Percentiles rank a stretch among this genome's conserved stretches.
Conservation (phyloP, 2,888 invertebrate species). For the Euzophera pinguis region DNA sequence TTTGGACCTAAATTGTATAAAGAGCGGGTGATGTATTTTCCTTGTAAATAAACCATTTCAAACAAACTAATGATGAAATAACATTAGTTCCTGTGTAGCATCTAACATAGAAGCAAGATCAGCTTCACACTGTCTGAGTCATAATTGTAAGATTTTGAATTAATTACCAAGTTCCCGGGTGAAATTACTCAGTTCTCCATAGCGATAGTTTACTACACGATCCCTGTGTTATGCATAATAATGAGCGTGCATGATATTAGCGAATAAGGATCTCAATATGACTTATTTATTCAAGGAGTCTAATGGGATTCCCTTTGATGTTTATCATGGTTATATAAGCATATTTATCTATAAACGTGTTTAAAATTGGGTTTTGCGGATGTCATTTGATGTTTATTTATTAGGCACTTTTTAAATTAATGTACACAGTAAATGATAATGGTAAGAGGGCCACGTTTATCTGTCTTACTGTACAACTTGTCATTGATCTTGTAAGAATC, state of each 20-base stretch:
- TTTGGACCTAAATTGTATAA: no score
- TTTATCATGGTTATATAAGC: neutral
- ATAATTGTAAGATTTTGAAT: conserved; percentile 56
- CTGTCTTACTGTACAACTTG: no score
- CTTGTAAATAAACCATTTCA: no score
- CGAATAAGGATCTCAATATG: conserved; percentile 21
- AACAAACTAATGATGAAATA: no score
- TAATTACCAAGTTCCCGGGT: conserved; percentile 64
- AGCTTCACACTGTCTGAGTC: conserved; percentile 19
- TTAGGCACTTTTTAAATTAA: no score
- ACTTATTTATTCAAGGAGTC: conserved; percentile 6
- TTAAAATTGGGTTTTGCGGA: no score
- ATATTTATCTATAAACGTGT: neutral
- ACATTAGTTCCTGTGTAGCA: no score
- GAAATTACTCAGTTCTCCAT: conserved; percentile 54
- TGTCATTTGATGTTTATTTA: no score
- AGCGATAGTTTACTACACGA: conserved; percentile 56
- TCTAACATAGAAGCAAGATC: neutral
- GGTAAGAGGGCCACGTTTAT: no score
- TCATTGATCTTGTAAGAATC: no score
- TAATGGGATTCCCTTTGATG: neutral
- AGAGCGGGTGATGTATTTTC: no score
- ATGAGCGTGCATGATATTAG: conserved; percentile 59
- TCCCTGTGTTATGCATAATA: conserved; percentile 69
- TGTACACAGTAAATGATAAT: no score